Evolutionary conservation across 2,113 vertebrate species (phyloP).

Genomic region (Nannospalax galili): DNA sequence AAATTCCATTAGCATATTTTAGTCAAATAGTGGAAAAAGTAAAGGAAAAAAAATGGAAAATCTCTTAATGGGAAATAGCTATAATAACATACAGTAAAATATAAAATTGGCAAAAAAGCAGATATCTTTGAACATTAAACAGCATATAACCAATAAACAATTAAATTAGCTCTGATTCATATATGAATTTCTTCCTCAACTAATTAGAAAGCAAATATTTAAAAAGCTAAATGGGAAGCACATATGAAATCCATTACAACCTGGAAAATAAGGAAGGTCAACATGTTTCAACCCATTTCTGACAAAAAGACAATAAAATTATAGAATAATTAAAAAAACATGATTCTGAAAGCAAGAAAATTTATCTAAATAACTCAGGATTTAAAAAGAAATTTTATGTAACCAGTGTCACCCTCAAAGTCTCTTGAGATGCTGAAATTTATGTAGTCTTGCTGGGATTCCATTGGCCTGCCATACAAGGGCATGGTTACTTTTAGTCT

Average conservation of each 20-base stretch:
- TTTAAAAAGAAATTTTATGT: not conserved
- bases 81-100: not conserved
- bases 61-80: not conserved
- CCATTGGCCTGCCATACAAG: not conserved
- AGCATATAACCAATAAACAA: not conserved
- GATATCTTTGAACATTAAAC: not conserved
- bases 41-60: not conserved
- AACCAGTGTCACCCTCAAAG: not conserved
- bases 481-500: not conserved
- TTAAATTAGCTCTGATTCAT: not conserved
- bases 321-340: not conserved
- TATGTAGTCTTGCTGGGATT: not conserved
- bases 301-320: not conserved
- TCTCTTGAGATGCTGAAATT: not conserved
- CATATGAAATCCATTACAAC: not conserved
- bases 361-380: not conserved
- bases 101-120: not conserved
- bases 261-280: not conserved
- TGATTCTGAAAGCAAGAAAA: not conserved
- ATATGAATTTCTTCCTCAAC: not conserved
- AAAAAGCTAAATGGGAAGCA: not conserved
- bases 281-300: not conserved
- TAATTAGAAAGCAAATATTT: not conserved
- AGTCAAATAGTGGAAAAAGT: not conserved
- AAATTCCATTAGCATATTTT: not conserved